Evolutionary conservation across 2,888 invertebrate genomes (phyloP), one percentile per base, ranked within the genome.

Genomic region (Horisme vitalbata): DNA sequence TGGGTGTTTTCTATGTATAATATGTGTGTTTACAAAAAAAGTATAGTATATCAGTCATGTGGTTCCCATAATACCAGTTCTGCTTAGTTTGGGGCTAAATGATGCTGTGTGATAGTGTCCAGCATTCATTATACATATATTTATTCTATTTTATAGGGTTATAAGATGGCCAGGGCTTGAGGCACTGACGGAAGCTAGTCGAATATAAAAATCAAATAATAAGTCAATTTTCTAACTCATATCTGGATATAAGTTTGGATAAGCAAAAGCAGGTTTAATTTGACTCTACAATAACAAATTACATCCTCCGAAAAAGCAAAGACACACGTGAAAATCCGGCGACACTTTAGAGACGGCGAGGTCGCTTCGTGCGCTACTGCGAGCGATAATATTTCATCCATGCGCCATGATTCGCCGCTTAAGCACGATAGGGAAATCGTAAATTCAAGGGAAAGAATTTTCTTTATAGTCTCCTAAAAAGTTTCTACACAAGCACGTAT

Each of bases 391-490:
- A 83, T 81, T 79, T 83, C 79, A 81, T 77, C 71, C 75, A 66
- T 68, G 71, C 74, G 79, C 75, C 79, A 83, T 83, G 80, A 83
- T 85, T 83, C 71, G 78, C 75, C 81, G 78, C 79, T 83, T 84
- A 81, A 80, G 75, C 76, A 71, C 83, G 82, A 84, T 83, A 84
- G 82, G 75, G 76, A 83, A 83, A 83, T 84, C 84, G 79, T 83
- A 83, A 84, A 85, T 84, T 82, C 75, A 71, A 74, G 65, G 71
- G 62, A 77, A 79, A 75, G 79, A 83, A 79, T 79, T 83, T 83
- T 80, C 80, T 85, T 83, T 80, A 82, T 81, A 76, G 78, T 78
- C 77, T 70, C 73, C 75, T 75, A 73, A 80, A 81, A 82, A 80
- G 75, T 80, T 80, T 77, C 62, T 68, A 75, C 76, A 78, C 70